Evolutionary conservation across 2,888 invertebrate genomes (phyloP), one percentile per base, ranked within the genome.

Genomic region (Drosophila austrosaltans): DNA sequence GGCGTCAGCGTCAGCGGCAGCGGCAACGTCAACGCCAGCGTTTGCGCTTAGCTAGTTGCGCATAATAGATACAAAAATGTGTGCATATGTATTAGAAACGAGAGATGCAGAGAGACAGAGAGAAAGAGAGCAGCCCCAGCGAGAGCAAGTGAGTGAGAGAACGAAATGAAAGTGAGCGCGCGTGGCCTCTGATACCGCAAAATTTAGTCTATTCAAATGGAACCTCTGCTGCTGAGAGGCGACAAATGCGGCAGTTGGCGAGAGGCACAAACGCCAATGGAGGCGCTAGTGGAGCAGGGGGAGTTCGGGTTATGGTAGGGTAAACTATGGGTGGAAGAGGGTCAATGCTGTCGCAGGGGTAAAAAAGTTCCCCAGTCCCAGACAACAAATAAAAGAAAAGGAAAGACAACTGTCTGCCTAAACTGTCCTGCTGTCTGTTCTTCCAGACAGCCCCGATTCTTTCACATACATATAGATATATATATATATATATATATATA

Each of bases 41-140:
- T 53, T 42, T 25, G 69, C 54, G 69, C 64, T 56, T 58, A 75
- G 75, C 75, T 75, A 75, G 75, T 70, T 75, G 75, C 76, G 75
- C 75, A 72, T 72, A 76, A 81, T 86, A 85, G 75, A 84, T 70
- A 76, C 72, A 72, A 77, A 70, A 71, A 69, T 67, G 60, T 32
- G 67, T 63, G 57, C 25, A 36, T 22, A 28, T 30, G 25, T 44
- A 28, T 59, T 48, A 48, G 48, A 48, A 48, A 28, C 28, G 6
- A 42, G 53, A 59, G 40, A 36, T 32, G 7, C 32, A 57, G 60
- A 28, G 28, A 44, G 54, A 61, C 54, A 3, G n/a, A 40, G 10
- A 10, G 69, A 57, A 57, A 53, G 69, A 36, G 66, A 20, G 44
- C 16, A 16, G 16, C 16, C 16, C 16, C 16, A 16, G 16, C 66